A percentile compares a stretch with the other conserved stretches of the same genome.
phyloP scores from a whole-genome alignment of 2,888 invertebrate species.

The Frankliniella intonsa region DNA sequence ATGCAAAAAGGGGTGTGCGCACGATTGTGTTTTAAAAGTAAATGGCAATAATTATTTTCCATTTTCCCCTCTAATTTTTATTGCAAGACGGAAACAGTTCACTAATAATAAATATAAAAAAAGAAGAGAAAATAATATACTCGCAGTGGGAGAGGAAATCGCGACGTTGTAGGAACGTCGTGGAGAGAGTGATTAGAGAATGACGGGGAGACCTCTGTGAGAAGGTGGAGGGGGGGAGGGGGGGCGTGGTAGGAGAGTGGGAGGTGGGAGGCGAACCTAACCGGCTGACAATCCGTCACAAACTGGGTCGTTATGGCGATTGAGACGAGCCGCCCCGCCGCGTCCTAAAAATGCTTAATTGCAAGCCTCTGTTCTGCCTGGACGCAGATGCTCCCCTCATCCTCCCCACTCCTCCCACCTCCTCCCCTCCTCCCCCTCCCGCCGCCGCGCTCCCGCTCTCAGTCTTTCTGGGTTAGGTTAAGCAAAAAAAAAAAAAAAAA shows the following conservation, averaged over 20 bases:
- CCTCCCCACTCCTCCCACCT: not conserved
- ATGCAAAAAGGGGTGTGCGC: not conserved
- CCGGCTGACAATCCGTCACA: not conserved
- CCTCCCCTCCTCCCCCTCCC: not conserved
- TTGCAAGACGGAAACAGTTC: no score
- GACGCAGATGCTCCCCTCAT: not conserved
- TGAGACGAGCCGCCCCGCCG: not conserved
- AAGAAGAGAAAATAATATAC: no score
- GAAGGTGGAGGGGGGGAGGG: not conserved
- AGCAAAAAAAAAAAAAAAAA: not conserved
- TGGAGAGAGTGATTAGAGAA: no score
- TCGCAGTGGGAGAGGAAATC: no score
- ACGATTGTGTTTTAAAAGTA: no score
- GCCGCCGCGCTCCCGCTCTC: not conserved
- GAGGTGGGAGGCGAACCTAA: not conserved
- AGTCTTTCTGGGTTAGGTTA: not conserved
- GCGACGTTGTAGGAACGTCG: no score
- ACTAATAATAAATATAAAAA: no score
- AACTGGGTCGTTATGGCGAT: not conserved
- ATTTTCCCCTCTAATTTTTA: no score
- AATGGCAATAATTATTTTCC: no score
- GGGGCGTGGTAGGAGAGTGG: not conserved
- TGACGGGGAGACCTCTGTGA: no score
- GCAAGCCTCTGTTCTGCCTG: not conserved
- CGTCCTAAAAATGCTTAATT: not conserved